Conservation (phyloP, 2,797 vertebrate genomes). For the Bradypodion ventrale region DNA sequence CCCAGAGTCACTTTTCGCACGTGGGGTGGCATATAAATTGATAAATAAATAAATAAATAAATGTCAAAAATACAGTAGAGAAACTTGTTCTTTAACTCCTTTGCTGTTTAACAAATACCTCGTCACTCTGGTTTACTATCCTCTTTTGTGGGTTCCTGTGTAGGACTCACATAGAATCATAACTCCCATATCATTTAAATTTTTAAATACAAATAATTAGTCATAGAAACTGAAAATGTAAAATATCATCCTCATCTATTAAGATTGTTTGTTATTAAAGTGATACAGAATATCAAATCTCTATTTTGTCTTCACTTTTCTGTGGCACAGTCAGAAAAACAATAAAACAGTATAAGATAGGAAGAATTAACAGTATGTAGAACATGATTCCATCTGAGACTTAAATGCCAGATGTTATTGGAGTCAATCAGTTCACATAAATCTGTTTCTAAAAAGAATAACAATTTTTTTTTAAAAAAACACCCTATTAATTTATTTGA, state of each 20-base stretch:
- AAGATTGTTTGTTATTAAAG: background rate
- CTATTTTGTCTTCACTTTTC: background rate
- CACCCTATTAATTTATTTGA: background rate
- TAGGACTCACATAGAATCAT: background rate
- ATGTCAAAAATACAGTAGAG: constrained; percentile 37
- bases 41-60: too few relatives aligned
- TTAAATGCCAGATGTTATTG: background rate
- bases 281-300: background rate
- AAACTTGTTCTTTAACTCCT: constrained; percentile 27
- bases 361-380: background rate
- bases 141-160: constrained; percentile 39
- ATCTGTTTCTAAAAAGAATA: background rate
- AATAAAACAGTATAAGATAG: background rate
- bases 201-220: background rate
- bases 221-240: background rate
- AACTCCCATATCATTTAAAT: background rate
- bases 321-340: too few relatives aligned
- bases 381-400: background rate
- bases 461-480: background rate
- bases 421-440: background rate
- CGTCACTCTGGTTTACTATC: constrained; percentile 38
- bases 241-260: too few relatives aligned
- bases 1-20: too few relatives aligned
- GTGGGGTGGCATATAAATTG: too few relatives aligned
- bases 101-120: background rate